Base-by-base conservation (phyloP, 2,113 vertebrate species). In the Protobothrops flavoviridis region DNA sequence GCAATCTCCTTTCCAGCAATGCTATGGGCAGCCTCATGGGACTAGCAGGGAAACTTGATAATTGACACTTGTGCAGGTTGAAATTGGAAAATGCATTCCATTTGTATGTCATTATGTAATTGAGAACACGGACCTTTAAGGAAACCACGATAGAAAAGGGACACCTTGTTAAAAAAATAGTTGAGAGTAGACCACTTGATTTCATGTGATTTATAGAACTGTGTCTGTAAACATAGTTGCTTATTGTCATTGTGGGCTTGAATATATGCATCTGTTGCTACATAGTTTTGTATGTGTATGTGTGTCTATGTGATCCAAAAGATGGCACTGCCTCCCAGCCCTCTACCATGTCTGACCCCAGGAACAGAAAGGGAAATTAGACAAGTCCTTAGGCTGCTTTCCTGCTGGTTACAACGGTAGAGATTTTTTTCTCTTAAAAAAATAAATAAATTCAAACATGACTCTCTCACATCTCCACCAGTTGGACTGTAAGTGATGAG, bases 41-140 rank as follows among this genome's bases (percentile, higher is more conserved):
- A 97, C 95, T 91, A 95, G 95, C 53, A 59, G 85, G 90, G 89
- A 94, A 95, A 96, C 94, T 90, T 96, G 94, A 92, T 94, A 96
- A 97, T 96, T 98, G 97, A 98, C 97, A 97, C 93, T 96, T 96
- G 95, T 94, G 96, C 94, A 96, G 92, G 96, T 96, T 97, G 96
- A 97, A 96, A 97, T 97, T 95, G 96, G 96, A 98, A 98, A 97
- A 97, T 98, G 96, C 93, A 97, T 97, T 98, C 97, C 97, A 98
- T 98, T 98, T 98, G 94, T 98, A 94, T 97, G 95, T 97, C 97
- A 97, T 98, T 97, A 97, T 96, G 95, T 96, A 97, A 97, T 96
- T 88, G 93, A 97, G 95, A 97, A 97, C 96, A 97, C 93, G 85
- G 96, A 97, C 94, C 96, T 97, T 97, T 96, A 96, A 98, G 97